Evolutionary conservation across 1,140 invertebrate genomes (phyloP).

Genomic region (Pseudomyrmex gracilis): DNA sequence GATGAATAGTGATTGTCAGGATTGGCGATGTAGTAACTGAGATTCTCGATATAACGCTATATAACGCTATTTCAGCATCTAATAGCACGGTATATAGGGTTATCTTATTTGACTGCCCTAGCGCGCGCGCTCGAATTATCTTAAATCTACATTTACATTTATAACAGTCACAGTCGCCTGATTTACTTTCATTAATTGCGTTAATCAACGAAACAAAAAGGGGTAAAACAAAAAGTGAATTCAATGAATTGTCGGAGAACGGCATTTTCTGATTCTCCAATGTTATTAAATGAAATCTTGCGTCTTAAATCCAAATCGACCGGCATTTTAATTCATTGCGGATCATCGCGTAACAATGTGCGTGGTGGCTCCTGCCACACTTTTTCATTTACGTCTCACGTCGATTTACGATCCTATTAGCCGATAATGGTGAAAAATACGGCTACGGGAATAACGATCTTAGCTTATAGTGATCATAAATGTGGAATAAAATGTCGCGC

Average conservation of each 20-base stretch:
- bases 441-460: slow-evolving; percentile 72
- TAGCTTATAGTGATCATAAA: slow-evolving; percentile 77
- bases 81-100: not conserved
- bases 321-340: slow-evolving; percentile 20
- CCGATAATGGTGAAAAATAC: slow-evolving; percentile 77
- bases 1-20: slow-evolving; percentile 13
- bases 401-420: slow-evolving; percentile 75
- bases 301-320: slow-evolving; percentile 50
- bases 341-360: slow-evolving; percentile 60
- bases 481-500: slow-evolving; percentile 75
- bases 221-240: too few species aligned
- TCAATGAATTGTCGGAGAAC: not conserved
- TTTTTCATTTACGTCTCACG: slow-evolving; percentile 75
- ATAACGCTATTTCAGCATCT: slow-evolving; percentile 3
- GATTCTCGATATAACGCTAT: not conserved
- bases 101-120: not conserved
- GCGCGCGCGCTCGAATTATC: not conserved
- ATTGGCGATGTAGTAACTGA: not conserved
- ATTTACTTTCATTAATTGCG: not conserved
- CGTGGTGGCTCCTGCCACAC: slow-evolving; percentile 48
- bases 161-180: not conserved
- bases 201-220: not conserved
- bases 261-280: not conserved
- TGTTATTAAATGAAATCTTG: slow-evolving; percentile 24
- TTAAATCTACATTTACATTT: not conserved